A percentile compares a stretch with the other conserved stretches of the same genome.
These are phyloP conservation scores for Ibycter americanus DNA, from an alignment of 2,797 vertebrate genomes.

Conservation along the genomic window DNA sequence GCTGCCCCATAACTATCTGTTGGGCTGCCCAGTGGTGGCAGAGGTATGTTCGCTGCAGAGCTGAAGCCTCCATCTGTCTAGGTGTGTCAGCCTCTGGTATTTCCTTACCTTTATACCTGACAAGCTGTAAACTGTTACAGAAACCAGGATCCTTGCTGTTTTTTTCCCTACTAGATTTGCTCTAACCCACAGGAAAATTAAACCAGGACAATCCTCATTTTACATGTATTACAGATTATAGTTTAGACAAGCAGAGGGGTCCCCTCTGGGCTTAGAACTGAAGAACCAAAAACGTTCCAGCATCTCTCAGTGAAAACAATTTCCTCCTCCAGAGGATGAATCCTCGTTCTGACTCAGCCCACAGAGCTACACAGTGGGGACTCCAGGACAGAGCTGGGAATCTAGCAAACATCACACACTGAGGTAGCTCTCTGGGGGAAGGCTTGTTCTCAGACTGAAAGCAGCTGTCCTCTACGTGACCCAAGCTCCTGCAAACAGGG, in stretches of 20 bases:
- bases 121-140: conserved; percentile 11
- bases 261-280: not conserved
- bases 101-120: conserved; percentile 54
- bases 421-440: not conserved
- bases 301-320: not conserved
- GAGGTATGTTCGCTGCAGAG: not conserved
- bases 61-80: conserved; percentile 10
- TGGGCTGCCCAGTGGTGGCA: not conserved
- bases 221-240: not conserved
- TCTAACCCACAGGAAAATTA: not conserved
- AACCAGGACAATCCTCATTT: not conserved
- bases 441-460: not conserved
- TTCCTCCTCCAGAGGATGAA: not conserved
- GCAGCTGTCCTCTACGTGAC: not conserved
- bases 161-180: not conserved
- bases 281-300: not conserved
- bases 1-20: not conserved
- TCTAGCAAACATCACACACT: not conserved
- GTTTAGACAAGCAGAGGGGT: not conserved
- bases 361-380: not conserved
- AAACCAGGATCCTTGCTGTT: not conserved
- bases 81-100: conserved; percentile 36
- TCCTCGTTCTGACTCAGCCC: not conserved
- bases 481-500: not conserved
- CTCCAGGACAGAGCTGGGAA: not conserved